Evolutionary conservation across 2,113 vertebrate species (phyloP).

Genomic region (Varanus salvator): DNA sequence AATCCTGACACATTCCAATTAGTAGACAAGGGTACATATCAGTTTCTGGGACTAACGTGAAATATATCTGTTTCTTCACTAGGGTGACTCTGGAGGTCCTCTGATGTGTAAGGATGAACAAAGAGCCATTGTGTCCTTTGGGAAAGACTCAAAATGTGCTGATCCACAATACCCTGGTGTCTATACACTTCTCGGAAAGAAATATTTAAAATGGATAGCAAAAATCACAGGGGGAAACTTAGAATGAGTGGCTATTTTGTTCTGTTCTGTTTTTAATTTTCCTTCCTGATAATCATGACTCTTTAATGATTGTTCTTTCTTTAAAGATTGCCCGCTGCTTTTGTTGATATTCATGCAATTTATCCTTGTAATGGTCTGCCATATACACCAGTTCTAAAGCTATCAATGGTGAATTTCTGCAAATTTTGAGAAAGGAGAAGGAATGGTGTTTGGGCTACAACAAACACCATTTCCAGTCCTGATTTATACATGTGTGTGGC

Average conservation of each 20-base stretch:
- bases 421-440: background rate
- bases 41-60: background rate
- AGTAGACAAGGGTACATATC: background rate
- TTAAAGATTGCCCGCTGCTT: background rate
- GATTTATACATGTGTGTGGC: no score
- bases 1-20: background rate
- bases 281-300: background rate
- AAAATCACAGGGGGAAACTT: constrained; percentile 39
- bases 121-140: constrained; percentile 73
- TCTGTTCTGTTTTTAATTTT: background rate
- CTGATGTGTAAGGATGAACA: constrained; percentile 64
- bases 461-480: no score
- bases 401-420: background rate
- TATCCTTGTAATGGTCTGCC: background rate
- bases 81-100: constrained; percentile 81
- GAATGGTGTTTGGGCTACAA: no score
- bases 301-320: background rate
- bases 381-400: background rate
- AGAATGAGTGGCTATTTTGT: background rate
- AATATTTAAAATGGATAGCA: constrained; percentile 70
- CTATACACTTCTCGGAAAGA: constrained; percentile 70
- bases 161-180: constrained; percentile 50
- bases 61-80: background rate
- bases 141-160: constrained; percentile 51
- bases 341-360: background rate